Percentiles rank a stretch among this genome's conserved stretches.
phyloP scores from a whole-genome alignment of 1,140 invertebrate species.

The Trypoxylus dichotomus region DNA sequence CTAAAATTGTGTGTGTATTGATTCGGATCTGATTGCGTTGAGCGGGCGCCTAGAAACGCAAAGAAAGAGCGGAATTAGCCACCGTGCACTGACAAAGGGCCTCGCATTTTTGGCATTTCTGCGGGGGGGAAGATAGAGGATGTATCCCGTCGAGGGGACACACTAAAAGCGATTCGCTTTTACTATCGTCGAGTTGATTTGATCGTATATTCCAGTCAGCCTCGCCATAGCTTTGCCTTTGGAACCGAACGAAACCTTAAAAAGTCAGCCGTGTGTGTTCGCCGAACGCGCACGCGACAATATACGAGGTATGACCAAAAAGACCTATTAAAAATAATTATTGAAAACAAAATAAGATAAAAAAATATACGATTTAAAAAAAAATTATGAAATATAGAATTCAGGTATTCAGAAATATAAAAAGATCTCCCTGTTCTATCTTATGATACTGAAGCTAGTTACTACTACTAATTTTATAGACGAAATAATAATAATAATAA shows the following conservation, averaged over 20 bases:
- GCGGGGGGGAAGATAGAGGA: neutral
- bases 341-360: too few species aligned
- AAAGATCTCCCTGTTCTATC: too few species aligned
- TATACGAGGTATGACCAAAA: neutral
- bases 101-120: neutral
- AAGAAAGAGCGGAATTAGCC: neutral
- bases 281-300: neutral
- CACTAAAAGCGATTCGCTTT: neutral
- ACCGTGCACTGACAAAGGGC: neutral
- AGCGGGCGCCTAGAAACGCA: neutral
- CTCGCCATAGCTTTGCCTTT: too few species aligned
- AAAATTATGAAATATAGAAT: too few species aligned
- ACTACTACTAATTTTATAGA: too few species aligned
- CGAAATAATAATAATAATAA: too few species aligned
- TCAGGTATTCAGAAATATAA: too few species aligned
- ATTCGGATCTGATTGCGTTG: too few species aligned
- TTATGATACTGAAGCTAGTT: too few species aligned
- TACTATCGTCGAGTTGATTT: slow-evolving; percentile 2
- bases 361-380: too few species aligned
- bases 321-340: neutral
- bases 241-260: neutral
- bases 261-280: neutral
- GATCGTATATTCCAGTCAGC: neutral
- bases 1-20: too few species aligned
- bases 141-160: neutral